Evolutionary conservation across 37 sponge, comb jelly and placozoan species (phyloP).

Genomic region (Axinella damicornis): DNA sequence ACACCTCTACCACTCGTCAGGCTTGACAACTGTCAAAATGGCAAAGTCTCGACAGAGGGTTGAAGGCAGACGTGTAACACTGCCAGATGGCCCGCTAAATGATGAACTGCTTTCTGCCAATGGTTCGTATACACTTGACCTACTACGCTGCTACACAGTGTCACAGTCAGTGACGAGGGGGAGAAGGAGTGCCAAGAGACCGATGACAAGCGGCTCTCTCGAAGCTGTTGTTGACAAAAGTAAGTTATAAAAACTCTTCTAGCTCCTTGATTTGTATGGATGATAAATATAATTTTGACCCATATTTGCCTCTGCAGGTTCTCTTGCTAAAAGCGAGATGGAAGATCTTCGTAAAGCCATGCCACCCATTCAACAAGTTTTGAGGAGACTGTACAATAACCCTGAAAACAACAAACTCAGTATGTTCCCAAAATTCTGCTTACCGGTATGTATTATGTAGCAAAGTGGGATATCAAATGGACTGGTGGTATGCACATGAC

Average conservation of each 20-base stretch:
- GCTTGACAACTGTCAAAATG: background rate
- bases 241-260: no score
- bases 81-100: background rate
- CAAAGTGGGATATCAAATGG: no score
- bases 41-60: background rate
- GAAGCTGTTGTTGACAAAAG: background rate
- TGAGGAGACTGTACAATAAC: background rate
- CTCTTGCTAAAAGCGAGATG: background rate
- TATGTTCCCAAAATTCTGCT: no score
- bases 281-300: no score
- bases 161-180: background rate
- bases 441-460: no score
- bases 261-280: background rate
- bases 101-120: background rate
- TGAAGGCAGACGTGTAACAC: background rate
- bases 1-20: background rate
- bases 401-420: background rate
- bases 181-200: background rate
- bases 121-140: background rate
- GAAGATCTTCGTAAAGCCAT: background rate
- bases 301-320: background rate
- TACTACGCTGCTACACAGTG: background rate
- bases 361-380: background rate
- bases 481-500: no score
- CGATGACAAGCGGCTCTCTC: background rate